phyloP scores from a whole-genome alignment of 2,888 invertebrate genomes.

The Gastrophysa polygoni region DNA sequence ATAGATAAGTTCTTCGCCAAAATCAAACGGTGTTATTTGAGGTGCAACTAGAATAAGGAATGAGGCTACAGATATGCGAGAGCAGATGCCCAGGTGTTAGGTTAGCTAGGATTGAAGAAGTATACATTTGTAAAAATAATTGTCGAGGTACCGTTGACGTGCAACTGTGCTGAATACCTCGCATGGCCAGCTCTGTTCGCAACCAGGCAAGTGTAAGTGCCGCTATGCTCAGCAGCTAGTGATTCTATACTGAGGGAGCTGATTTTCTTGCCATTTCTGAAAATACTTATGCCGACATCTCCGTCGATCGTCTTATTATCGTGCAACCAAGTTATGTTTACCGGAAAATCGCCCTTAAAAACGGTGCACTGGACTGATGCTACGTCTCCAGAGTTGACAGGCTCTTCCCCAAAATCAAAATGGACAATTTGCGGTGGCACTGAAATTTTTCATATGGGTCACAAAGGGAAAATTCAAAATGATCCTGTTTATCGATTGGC shows the following conservation, averaged over 20 bases:
- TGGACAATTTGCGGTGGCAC: slow-evolving; percentile 80
- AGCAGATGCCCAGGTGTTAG: not conserved
- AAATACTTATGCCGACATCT: slow-evolving; percentile 52
- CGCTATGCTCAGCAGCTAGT: slow-evolving; percentile 66
- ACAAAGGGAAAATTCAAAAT: too few species aligned
- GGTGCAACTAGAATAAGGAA: slow-evolving; percentile 49
- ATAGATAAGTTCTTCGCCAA: slow-evolving; percentile 67
- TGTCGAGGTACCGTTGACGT: slow-evolving; percentile 42
- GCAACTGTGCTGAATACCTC: slow-evolving; percentile 61
- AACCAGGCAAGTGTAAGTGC: slow-evolving; percentile 68
- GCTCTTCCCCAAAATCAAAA: slow-evolving; percentile 76
- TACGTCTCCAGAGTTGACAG: slow-evolving; percentile 57
- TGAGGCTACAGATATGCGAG: not conserved
- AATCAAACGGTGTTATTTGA: slow-evolving; percentile 53
- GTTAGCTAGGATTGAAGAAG: not conserved
- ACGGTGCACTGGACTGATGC: slow-evolving; percentile 69
- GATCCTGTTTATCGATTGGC: too few species aligned
- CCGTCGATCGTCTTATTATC: slow-evolving; percentile 52
- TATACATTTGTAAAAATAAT: not conserved
- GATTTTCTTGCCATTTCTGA: slow-evolving; percentile 33
- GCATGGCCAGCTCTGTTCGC: slow-evolving; percentile 65
- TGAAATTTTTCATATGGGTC: slow-evolving; percentile 52
- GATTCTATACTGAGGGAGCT: slow-evolving; percentile 52
- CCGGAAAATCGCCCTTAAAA: slow-evolving; percentile 77
- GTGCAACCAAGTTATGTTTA: slow-evolving; percentile 73